Base-by-base conservation (phyloP, 2,797 vertebrate species). In the Emydoidea blandingii region DNA sequence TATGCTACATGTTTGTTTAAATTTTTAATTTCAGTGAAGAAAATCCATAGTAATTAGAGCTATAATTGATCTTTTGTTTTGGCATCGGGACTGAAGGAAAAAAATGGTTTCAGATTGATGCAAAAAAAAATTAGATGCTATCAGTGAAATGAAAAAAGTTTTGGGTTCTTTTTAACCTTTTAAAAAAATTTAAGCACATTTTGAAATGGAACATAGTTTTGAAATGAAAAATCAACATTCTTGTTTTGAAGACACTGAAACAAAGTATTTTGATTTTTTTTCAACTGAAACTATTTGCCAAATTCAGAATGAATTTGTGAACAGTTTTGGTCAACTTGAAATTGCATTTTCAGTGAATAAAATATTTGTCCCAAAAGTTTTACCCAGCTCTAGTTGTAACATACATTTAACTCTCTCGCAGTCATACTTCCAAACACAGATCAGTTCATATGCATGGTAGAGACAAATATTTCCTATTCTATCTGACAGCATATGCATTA, bases 401-500 rank as follows among this genome's bases (percentile, higher is more conserved):
- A 72, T 72, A 72, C 21, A 72, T 72, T 72, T 41, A 72, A 72
- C 10, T 72, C n/a, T 5, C n/a, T 72, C 19, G 3, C 9, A 72
- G 68, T 72, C 37, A 72, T 23, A 12, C 37, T 25, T 72, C 56
- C 54, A 37, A 44, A 86, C 86, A 74, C 10, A 59, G 18, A 27
- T 41, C 49, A 81, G 49, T 83, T 87, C 31, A 53, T 15, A 83
- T 0, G 85, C 47, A 56, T 74, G 14, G 37, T 2, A 72, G 54
- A 87, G 12, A 92, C 25, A 8, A 21, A 44, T 2, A 37, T 41
- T 72, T 12, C n/a, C 21, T 25, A 59, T 8, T 56, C 12, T 62
- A 1, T 6, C 37, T 80, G 72, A 0, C 0, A 87, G 53, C 21
- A 25, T 41, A 10, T 5, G 21, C 11, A 72, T 23, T 41, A 5